Base-by-base conservation (phyloP, 2,113 vertebrate genomes). In the Etheostoma spectabile region DNA sequence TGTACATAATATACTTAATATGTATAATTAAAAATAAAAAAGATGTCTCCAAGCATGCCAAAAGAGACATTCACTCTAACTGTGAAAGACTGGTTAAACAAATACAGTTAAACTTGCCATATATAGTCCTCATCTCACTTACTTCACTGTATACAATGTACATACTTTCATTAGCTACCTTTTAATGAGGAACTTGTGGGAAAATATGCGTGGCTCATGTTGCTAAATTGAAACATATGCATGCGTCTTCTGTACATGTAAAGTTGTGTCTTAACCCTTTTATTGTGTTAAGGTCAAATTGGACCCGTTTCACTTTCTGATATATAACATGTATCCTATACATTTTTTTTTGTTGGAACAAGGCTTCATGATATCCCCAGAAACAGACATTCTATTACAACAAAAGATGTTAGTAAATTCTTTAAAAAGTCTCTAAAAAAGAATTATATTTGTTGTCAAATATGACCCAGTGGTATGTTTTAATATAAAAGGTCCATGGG, bases 21-120 rank as follows among this genome's bases (percentile, higher is more conserved):
- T 49, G 27, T 16, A 64, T 49, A 24, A 35, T n/a, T 42, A 67
- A 67, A 42, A n/a, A n/a, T n/a, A n/a, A n/a, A n/a, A n/a, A n/a
- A n/a, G n/a, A n/a, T n/a, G n/a, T n/a, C n/a, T n/a, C n/a, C n/a
- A n/a, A n/a, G n/a, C n/a, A n/a, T n/a, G n/a, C n/a, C n/a, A 33
- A 74, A 77, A 51, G 27, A 52, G 27, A 63, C 59, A 18, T 35
- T 49, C 6, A 42, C 45, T 84, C 16, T 35, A 42, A 48, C 16
- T 42, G 38, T 63, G 66, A 76, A 55, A 42, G 30, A 51, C 45
- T 8, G 3, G 53, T 64, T 27, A 85, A 61, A 61, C 53, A 68
- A 56, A 14, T 38, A 30, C n/a, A 8, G 15, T 71, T 24, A 27
- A 30, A 22, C 53, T 74, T 42, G 53, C 49, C 12, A 33, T 30